Percentiles rank a stretch among this genome's conserved stretches.
Evolutionary conservation across 2,113 vertebrate species (phyloP).

Genomic region (Hystrix cristata): DNA sequence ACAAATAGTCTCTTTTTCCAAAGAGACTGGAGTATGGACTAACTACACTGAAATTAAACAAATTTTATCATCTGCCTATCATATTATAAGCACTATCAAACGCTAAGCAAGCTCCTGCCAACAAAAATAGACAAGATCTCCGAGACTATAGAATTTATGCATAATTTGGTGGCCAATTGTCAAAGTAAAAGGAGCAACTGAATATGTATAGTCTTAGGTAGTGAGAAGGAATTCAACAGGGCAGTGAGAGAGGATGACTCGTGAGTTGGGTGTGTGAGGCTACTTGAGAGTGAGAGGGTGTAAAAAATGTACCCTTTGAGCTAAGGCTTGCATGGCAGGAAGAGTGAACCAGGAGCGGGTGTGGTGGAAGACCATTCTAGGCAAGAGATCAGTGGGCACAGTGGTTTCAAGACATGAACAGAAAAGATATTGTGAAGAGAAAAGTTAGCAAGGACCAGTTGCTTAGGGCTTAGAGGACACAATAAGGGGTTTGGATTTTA

Average conservation of each 20-base stretch:
- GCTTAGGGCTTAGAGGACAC: background rate
- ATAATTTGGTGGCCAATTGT: background rate
- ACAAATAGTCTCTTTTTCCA: background rate
- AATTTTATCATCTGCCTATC: background rate
- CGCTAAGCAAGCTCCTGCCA: background rate
- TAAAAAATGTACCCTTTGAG: background rate
- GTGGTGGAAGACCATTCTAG: background rate
- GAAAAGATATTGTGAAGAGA: background rate
- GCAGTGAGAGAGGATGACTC: background rate
- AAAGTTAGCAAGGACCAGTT: background rate
- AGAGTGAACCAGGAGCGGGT: background rate
- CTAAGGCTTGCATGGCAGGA: background rate
- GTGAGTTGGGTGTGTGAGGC: background rate
- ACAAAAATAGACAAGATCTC: background rate
- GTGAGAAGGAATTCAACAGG: background rate
- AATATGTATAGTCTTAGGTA: background rate
- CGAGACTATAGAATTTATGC: background rate
- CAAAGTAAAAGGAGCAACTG: background rate
- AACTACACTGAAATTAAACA: background rate
- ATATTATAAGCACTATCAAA: background rate
- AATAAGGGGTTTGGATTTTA: background rate
- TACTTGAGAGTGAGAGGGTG: background rate
- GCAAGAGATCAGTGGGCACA: background rate
- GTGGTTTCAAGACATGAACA: background rate
- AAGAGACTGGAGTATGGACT: background rate